These are phyloP conservation scores for Bombus breviceps DNA, from an alignment of 1,140 invertebrate genomes.

Conservation along the genomic window DNA sequence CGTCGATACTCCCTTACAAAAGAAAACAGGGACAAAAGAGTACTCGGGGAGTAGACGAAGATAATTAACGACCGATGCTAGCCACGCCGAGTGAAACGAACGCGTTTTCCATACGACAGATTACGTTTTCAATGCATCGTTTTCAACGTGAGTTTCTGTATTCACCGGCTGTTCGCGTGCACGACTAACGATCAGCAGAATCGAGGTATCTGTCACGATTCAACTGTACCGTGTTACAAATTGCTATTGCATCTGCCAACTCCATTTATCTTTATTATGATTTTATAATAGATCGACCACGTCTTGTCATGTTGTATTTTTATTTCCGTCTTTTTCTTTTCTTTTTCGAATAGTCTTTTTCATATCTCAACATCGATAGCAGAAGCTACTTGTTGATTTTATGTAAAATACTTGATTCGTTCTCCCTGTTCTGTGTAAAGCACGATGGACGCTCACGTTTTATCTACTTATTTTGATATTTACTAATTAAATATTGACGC, in stretches of 20 bases:
- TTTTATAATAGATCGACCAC: not conserved
- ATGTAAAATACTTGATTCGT: too few species aligned
- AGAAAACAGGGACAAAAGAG: not conserved
- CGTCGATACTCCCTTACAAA: not conserved
- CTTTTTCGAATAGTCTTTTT: not conserved
- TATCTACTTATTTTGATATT: too few species aligned
- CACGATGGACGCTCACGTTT: too few species aligned
- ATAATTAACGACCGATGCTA: not conserved
- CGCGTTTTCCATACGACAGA: not conserved
- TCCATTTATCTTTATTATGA: not conserved
- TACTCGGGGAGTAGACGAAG: not conserved
- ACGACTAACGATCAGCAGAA: not conserved
- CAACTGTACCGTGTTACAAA: not conserved
- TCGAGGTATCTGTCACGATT: not conserved
- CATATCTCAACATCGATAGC: not conserved
- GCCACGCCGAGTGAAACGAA: not conserved
- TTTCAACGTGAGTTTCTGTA: not conserved
- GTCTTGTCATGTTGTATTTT: too few species aligned
- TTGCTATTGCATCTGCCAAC: not conserved
- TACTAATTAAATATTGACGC: too few species aligned
- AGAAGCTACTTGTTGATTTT: not conserved
- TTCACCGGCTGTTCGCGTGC: not conserved
- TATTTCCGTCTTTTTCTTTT: not conserved
- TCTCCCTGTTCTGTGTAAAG: rapidly evolving
- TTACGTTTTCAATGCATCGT: not conserved